phyloP scores from a whole-genome alignment of 2,113 vertebrate species.

The Rafetus swinhoei region DNA sequence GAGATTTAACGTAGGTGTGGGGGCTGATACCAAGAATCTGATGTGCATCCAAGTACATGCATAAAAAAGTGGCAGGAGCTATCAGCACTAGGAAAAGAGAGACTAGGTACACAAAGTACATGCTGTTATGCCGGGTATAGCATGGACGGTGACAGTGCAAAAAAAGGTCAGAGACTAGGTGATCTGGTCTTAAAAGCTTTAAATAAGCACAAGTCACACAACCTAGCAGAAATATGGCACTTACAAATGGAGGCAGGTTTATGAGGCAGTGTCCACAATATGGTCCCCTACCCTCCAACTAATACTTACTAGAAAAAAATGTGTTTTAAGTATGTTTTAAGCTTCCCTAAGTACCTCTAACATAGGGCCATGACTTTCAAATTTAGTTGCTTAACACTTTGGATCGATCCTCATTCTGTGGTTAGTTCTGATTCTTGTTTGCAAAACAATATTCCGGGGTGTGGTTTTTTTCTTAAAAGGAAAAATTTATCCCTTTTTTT shows the following conservation, averaged over 20 bases:
- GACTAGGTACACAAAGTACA: neutral
- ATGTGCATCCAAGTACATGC: neutral
- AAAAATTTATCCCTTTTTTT: rapidly evolving
- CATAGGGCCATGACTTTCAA: neutral
- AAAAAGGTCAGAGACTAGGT: neutral
- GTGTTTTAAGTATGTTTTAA: neutral
- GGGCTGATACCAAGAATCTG: neutral
- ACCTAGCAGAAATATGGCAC: neutral
- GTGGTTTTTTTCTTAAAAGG: neutral
- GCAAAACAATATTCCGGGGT: neutral
- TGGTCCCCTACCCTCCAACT: neutral
- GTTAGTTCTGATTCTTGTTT: neutral
- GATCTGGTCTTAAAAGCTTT: neutral
- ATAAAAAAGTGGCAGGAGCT: neutral
- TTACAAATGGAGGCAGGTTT: neutral
- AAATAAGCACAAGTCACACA: slow-evolving; percentile 45
- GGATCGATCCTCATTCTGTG: neutral
- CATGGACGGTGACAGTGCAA: neutral
- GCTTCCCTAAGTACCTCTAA: neutral
- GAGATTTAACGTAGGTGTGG: neutral
- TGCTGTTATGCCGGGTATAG: neutral
- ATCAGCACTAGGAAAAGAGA: neutral
- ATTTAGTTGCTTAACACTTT: slow-evolving; percentile 5
- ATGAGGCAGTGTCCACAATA: neutral
- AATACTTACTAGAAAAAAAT: neutral